Evolutionary conservation across 2,113 vertebrate genomes (phyloP).

Genomic region (Myotis lucifugus): DNA sequence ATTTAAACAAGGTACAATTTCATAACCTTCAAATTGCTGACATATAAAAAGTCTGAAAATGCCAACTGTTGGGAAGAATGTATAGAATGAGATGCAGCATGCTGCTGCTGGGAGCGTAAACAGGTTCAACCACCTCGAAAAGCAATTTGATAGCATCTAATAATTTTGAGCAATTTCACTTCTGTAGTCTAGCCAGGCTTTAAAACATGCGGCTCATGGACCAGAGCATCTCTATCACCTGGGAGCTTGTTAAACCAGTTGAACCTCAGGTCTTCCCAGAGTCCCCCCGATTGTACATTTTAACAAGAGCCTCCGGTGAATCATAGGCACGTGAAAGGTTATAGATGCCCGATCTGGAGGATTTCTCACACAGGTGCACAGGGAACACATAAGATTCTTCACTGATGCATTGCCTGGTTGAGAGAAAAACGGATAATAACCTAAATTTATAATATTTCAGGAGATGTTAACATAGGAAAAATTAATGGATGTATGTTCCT

Average conservation of each 20-base stretch:
- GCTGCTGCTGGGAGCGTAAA: background rate
- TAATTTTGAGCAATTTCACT: background rate
- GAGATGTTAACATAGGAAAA: background rate
- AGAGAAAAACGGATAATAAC: background rate
- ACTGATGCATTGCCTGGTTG: background rate
- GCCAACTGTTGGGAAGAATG: background rate
- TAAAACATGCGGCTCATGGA: background rate
- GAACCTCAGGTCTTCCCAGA: background rate
- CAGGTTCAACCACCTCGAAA: background rate
- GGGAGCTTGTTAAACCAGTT: background rate
- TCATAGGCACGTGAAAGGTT: background rate
- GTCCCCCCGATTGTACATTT: background rate
- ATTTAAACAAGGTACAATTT: background rate
- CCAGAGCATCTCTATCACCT: background rate
- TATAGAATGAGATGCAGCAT: background rate
- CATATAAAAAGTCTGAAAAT: background rate
- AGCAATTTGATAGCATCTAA: background rate
- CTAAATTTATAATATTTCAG: background rate
- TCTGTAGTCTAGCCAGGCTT: background rate
- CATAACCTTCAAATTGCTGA: background rate
- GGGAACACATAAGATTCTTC: background rate
- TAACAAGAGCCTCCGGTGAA: background rate
- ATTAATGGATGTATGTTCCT: background rate
- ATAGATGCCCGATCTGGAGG: background rate
- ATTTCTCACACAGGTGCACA: background rate